Evolutionary conservation across 37 sponge, comb jelly and placozoan genomes (phyloP).

Genomic region (Cliona cf. orientalis): DNA sequence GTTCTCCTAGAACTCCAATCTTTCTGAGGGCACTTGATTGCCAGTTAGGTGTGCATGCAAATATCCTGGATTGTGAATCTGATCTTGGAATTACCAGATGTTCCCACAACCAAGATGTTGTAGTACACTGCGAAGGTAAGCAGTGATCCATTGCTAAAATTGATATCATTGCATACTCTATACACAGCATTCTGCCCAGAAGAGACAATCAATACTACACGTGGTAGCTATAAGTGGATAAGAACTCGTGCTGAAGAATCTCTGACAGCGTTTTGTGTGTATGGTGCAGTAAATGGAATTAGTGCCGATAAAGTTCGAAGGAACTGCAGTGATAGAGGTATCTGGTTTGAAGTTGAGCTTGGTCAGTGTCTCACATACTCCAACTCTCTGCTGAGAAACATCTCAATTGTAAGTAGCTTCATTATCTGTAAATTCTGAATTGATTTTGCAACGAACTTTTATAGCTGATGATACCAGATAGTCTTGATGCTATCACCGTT

Average conservation of each 20-base stretch:
- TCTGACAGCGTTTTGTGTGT: background rate
- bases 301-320: background rate
- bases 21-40: conserved; percentile 26
- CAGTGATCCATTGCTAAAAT: background rate
- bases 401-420: background rate
- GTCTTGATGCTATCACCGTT: background rate
- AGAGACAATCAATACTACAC: background rate
- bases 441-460: background rate
- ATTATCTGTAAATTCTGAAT: background rate
- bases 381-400: conserved; percentile 13
- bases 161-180: too few species aligned
- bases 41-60: background rate
- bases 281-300: conserved; percentile 3
- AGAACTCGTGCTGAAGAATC: background rate
- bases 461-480: background rate
- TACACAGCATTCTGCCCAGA: conserved; percentile 13
- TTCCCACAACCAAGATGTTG: conserved; percentile 25
- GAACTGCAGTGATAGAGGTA: conserved; percentile 1
- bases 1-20: too few species aligned
- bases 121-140: conserved; percentile 28
- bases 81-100: conserved; percentile 11
- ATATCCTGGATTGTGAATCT: conserved; percentile 5
- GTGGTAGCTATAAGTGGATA: conserved; percentile 7
- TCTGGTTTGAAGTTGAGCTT: background rate
- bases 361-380: conserved; percentile 18